These are phyloP conservation scores for Ceratotherium simum DNA, from an alignment of 2,113 vertebrate species.

Conservation along the genomic window DNA sequence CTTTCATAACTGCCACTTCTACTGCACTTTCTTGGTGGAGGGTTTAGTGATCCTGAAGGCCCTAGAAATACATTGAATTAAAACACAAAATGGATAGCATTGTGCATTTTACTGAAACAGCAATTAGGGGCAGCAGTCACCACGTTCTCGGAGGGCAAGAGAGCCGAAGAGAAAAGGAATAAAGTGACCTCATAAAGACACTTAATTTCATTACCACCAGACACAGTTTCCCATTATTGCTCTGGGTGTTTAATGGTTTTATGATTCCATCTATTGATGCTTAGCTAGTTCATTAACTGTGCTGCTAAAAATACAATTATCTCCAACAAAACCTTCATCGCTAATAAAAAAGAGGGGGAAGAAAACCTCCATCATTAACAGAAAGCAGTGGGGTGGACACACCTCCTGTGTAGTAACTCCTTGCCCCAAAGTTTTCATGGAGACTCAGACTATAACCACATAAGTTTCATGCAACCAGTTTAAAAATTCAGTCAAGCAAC, in stretches of 20 bases:
- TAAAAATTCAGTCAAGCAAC: background rate
- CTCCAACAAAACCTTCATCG: constrained; percentile 79
- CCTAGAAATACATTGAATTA: constrained; percentile 74
- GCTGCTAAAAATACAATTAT: constrained; percentile 83
- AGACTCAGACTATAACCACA: background rate
- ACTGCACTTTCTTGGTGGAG: constrained; percentile 11
- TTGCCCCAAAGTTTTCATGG: constrained; percentile 36
- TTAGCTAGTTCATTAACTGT: constrained; percentile 83
- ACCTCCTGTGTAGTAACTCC: background rate
- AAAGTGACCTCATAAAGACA: constrained; percentile 73
- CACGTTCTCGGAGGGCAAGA: constrained; percentile 69
- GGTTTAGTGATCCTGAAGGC: constrained; percentile 71
- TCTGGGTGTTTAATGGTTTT: constrained; percentile 79
- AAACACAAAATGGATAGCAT: constrained; percentile 71
- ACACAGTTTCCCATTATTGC: constrained; percentile 78
- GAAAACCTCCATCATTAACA: background rate
- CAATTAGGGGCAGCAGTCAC: constrained; percentile 77
- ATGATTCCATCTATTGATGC: constrained; percentile 79
- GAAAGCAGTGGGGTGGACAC: constrained; percentile 67
- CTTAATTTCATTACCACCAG: constrained; percentile 77
- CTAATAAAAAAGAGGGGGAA: constrained; percentile 45
- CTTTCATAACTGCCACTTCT: background rate
- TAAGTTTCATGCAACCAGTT: background rate
- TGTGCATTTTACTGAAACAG: constrained; percentile 73
- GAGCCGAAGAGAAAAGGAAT: constrained; percentile 20